Evolutionary conservation across 2,888 invertebrate genomes (phyloP).

Genomic region (Melanostoma mellinum): DNA sequence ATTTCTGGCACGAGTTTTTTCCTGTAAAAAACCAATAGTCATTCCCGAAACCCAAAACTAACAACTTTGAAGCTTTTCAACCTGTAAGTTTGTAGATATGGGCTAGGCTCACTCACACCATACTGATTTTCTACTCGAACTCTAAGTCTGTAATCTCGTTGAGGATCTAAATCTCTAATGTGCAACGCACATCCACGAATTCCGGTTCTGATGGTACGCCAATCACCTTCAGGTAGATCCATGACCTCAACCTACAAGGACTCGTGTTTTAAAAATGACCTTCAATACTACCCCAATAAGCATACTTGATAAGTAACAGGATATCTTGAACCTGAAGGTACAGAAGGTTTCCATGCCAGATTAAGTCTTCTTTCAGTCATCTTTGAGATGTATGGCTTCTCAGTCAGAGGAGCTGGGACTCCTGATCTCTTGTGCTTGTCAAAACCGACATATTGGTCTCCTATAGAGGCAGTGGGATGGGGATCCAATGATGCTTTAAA

Average conservation of each 20-base stretch:
- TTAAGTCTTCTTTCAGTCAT: conserved; percentile 95
- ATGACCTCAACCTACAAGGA: conserved; percentile 90
- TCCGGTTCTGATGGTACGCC: conserved; percentile 93
- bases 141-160: conserved; percentile 97
- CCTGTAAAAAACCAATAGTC: conserved; percentile 79
- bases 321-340: conserved; percentile 92
- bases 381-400: conserved; percentile 94
- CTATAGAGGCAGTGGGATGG: conserved; percentile 86
- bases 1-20: conserved; percentile 90
- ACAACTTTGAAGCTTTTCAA: conserved; percentile 39
- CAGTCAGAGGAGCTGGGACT: conserved; percentile 93
- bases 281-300: background rate
- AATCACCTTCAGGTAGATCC: conserved; percentile 94
- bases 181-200: conserved; percentile 95
- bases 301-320: conserved; percentile 95
- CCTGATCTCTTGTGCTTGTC: conserved; percentile 92
- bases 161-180: conserved; percentile 94
- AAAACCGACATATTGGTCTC: conserved; percentile 92
- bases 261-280: background rate
- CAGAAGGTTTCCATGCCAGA: conserved; percentile 96
- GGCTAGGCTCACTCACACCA: conserved; percentile 98
- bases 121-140: conserved; percentile 98
- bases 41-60: background rate
- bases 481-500: conserved; percentile 82
- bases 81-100: conserved; percentile 90